Conservation (phyloP, 2,113 vertebrate genomes). For the Corythornis madagascariensis region DNA sequence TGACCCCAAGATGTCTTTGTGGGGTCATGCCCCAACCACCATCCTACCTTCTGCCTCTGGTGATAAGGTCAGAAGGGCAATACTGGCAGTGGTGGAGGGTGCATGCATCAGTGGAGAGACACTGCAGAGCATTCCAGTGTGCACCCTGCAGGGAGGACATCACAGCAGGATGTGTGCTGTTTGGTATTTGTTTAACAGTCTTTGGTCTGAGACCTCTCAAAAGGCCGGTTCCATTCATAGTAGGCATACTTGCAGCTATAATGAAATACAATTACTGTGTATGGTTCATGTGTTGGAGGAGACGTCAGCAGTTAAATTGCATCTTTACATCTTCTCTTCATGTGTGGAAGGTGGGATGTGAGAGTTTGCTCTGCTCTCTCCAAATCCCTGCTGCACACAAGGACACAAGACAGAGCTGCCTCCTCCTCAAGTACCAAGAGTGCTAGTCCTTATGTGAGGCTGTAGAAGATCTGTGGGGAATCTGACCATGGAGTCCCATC, state of each 20-base stretch:
- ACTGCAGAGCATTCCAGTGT: accelerated
- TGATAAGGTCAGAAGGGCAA: accelerated
- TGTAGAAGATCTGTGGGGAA: neutral
- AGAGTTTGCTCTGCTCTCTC: neutral
- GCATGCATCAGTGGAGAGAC: too few relatives aligned
- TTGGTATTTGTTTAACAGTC: neutral
- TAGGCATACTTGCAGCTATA: neutral
- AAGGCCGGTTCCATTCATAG: neutral
- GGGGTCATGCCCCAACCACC: too few relatives aligned
- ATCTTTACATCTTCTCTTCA: neutral
- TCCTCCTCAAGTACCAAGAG: neutral
- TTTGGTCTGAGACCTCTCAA: neutral
- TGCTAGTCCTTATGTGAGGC: accelerated
- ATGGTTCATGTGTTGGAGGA: neutral
- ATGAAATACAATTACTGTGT: neutral
- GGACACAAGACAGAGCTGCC: accelerated
- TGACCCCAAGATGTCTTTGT: neutral
- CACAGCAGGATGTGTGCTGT: neutral
- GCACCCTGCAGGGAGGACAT: neutral
- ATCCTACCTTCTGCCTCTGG: neutral
- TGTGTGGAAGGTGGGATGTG: neutral
- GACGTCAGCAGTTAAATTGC: neutral
- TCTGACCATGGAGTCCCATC: neutral
- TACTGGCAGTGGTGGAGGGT: neutral
- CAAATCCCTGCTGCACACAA: neutral